Percentiles rank a stretch among this genome's conserved stretches.
Evolutionary conservation across 2,888 invertebrate species (phyloP).

Genomic region (Scaptomyza reducta): DNA sequence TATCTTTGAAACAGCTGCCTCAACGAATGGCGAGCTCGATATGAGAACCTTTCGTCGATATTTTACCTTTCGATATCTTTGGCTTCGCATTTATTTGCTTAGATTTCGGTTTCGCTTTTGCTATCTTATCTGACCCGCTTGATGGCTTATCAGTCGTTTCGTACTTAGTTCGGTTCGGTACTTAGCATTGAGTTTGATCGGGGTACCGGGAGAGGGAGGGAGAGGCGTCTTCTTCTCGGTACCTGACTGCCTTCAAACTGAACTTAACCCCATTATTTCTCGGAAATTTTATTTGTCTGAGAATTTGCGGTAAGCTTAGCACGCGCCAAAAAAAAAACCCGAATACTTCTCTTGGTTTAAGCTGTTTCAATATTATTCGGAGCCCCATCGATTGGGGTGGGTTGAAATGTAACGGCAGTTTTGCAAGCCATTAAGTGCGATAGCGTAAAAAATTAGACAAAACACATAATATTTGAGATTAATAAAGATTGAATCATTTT

Average conservation of each 20-base stretch:
- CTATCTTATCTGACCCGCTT: conserved; percentile 55
- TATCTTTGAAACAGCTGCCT: conserved; percentile 68
- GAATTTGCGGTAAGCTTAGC: conserved; percentile 65
- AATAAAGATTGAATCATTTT: too few relatives aligned
- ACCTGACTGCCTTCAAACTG: conserved; percentile 63
- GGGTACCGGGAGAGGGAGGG: background rate
- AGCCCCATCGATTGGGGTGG: conserved; percentile 1
- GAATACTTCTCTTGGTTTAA: conserved; percentile 36
- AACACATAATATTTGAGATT: too few relatives aligned
- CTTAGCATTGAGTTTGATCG: background rate
- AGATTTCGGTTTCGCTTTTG: conserved; percentile 46
- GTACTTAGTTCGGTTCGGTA: background rate
- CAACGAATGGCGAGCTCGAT: conserved; percentile 35
- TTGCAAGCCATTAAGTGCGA: too few relatives aligned
- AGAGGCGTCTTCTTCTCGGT: conserved; percentile 30
- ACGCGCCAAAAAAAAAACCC: conserved; percentile 56
- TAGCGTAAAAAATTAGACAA: too few relatives aligned
- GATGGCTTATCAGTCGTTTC: conserved; percentile 43
- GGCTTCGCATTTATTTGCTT: conserved; percentile 55
- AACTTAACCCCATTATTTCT: conserved; percentile 73
- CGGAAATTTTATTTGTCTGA: conserved; percentile 51
- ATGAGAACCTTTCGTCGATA: conserved; percentile 34
- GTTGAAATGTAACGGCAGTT: conserved; percentile 33
- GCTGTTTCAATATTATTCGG: conserved; percentile 51
- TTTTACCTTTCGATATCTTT: conserved; percentile 36